Percentiles rank a stretch among this genome's conserved stretches.
Conservation (phyloP, 1,140 invertebrate species). For the Sinonovacula constricta region DNA sequence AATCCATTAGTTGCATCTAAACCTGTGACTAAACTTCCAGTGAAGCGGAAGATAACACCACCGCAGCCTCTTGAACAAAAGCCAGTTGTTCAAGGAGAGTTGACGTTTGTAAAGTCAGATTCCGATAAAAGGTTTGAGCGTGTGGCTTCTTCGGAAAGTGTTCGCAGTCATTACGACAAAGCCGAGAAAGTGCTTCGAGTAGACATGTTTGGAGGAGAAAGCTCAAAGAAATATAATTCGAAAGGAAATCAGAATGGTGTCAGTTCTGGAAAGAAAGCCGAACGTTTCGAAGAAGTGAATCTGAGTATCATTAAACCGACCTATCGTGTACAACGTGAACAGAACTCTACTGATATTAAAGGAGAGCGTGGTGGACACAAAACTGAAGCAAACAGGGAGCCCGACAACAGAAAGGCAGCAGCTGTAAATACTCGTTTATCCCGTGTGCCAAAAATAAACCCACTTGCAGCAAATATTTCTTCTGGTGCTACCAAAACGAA, state of each 20-base stretch:
- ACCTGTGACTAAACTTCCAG: neutral
- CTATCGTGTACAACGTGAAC: no score
- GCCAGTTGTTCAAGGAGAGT: neutral
- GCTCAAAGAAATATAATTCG: no score
- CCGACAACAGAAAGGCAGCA: no score
- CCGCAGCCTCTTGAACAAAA: neutral
- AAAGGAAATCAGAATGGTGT: no score
- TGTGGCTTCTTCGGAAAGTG: conserved; percentile 1
- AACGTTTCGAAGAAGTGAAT: neutral
- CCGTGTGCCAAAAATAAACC: no score
- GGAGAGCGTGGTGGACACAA: no score
- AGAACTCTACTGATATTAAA: no score
- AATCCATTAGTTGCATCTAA: neutral
- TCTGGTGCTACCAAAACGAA: no score
- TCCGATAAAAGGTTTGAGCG: conserved; percentile 1
- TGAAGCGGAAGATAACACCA: neutral
- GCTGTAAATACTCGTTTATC: no score
- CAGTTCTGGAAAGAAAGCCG: neutral
- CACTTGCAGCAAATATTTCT: no score
- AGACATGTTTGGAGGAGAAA: neutral
- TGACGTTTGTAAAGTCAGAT: conserved; percentile 17
- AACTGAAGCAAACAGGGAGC: no score
- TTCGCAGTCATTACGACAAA: conserved; percentile 24
- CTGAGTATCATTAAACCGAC: neutral
- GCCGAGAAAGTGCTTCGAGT: neutral